Evolutionary conservation across 2,113 vertebrate species (phyloP).

Genomic region (Aptenodytes patagonicus): DNA sequence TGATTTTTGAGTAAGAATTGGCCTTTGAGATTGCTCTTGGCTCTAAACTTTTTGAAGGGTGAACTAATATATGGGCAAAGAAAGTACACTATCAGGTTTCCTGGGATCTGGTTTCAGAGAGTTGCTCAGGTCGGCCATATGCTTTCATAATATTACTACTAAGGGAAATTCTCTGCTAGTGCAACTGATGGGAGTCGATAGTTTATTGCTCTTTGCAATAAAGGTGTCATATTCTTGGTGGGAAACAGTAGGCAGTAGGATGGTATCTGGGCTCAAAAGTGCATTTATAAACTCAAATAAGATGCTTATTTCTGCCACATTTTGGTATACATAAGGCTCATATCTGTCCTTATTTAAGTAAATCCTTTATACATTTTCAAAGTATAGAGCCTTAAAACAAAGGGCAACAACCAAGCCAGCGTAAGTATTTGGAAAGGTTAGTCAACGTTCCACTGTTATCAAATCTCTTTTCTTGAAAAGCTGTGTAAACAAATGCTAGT

Average conservation of each 20-base stretch:
- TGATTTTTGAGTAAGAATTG: background rate
- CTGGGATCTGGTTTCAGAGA: background rate
- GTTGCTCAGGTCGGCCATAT: background rate
- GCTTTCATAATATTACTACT: background rate
- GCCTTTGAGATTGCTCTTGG: background rate
- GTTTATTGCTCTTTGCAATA: background rate
- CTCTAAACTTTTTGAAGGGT: background rate
- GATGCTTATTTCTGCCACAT: background rate
- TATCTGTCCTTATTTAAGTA: background rate
- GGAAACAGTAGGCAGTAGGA: background rate
- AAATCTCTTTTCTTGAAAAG: constrained; percentile 22
- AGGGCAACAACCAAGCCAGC: background rate
- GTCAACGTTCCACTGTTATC: constrained; percentile 1
- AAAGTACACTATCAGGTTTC: background rate
- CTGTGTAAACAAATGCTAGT: constrained; percentile 17
- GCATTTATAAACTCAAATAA: background rate
- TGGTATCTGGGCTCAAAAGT: background rate
- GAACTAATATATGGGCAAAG: background rate
- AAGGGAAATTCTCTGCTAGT: background rate
- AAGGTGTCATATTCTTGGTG: background rate
- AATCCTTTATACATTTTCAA: background rate
- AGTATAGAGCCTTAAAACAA: background rate
- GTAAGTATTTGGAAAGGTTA: constrained; percentile 21
- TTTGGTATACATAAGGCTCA: background rate
- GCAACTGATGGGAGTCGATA: background rate